Evolutionary conservation across 2,113 vertebrate species (phyloP).

Genomic region (Neofelis nebulosa): DNA sequence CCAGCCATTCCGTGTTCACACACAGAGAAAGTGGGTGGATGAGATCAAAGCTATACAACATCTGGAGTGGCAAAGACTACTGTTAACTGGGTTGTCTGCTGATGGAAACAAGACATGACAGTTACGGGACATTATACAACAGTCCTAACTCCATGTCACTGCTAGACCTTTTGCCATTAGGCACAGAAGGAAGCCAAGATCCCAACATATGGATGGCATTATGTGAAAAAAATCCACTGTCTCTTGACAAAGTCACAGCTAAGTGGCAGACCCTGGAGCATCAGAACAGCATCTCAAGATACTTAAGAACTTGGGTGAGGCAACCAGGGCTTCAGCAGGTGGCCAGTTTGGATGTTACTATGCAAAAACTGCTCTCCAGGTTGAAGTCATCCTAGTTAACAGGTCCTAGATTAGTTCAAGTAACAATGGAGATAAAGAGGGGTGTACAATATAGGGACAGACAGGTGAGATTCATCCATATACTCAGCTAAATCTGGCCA

Average conservation of each 20-base stretch:
- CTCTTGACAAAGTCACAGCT: neutral
- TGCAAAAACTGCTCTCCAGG: neutral
- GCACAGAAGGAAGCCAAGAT: neutral
- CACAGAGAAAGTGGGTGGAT: neutral
- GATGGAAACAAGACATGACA: conserved; percentile 27
- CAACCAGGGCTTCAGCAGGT: neutral
- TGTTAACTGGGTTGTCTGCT: neutral
- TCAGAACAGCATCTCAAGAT: neutral
- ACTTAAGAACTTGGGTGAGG: neutral
- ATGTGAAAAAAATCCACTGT: neutral
- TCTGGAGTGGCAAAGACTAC: neutral
- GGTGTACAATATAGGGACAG: neutral
- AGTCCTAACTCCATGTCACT: neutral
- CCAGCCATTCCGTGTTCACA: neutral
- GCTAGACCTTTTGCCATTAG: neutral
- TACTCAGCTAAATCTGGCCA: neutral
- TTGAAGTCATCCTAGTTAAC: neutral
- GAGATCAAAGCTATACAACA: neutral
- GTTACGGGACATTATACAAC: neutral
- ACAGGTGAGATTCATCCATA: neutral
- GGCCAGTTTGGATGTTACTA: neutral
- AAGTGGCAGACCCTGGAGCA: neutral
- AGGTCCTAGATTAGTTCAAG: neutral
- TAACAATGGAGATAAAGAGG: neutral
- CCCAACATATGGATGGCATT: neutral